Evolutionary conservation across 2,797 vertebrate species (phyloP).

Genomic region (Gadopsis marmoratus): DNA sequence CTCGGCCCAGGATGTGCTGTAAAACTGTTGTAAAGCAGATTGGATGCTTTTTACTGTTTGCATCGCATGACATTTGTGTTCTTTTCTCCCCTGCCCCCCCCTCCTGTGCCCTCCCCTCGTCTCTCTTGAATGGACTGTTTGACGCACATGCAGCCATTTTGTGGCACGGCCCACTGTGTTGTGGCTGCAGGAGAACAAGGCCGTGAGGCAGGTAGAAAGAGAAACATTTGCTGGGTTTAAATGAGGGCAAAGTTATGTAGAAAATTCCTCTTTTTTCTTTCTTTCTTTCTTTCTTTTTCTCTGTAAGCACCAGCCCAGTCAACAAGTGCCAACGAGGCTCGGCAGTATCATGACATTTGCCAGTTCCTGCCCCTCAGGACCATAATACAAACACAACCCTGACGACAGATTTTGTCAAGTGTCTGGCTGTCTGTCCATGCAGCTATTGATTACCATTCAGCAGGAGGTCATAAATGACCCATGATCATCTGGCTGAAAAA

Average conservation of each 20-base stretch:
- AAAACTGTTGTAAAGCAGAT: constrained; percentile 67
- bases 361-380: constrained; percentile 25
- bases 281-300: constrained; percentile 9
- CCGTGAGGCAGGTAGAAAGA: constrained; percentile 32
- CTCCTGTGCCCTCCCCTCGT: background rate
- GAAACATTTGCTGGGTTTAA: constrained; percentile 26
- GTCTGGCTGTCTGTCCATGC: constrained; percentile 48
- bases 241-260: background rate
- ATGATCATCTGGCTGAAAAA: constrained; percentile 59
- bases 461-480: constrained; percentile 64
- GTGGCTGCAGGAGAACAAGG: background rate
- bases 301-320: constrained; percentile 37
- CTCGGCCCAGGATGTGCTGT: constrained; percentile 61
- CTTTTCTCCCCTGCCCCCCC: background rate
- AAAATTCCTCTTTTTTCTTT: background rate
- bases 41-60: constrained; percentile 63
- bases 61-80: constrained; percentile 56
- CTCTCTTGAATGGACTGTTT: constrained; percentile 46
- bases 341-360: constrained; percentile 31
- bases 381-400: constrained; percentile 68
- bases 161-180: constrained; percentile 13
- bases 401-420: constrained; percentile 59
- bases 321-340: constrained; percentile 29
- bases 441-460: constrained; percentile 65
- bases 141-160: constrained; percentile 69